These are phyloP conservation scores for Xyrauchen texanus DNA, from an alignment of 2,113 vertebrate genomes.

Conservation along the genomic window DNA sequence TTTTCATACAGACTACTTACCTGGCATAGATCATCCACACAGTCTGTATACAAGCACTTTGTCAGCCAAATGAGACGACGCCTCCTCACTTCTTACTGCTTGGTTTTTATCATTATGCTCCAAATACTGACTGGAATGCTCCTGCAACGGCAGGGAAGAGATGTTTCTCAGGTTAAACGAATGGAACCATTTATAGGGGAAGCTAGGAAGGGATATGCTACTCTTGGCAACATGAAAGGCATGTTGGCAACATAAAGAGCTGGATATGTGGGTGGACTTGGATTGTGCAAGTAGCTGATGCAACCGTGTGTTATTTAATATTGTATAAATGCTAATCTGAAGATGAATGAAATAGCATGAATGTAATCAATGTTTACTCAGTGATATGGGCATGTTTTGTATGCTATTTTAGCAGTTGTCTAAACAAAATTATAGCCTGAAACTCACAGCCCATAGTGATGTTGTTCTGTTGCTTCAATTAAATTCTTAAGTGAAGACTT, in stretches of 20 bases:
- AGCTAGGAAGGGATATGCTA: conserved; percentile 21
- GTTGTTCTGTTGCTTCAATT: conserved; percentile 5
- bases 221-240: conserved; percentile 23
- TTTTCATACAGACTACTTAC: conserved; percentile 58
- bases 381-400: neutral
- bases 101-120: conserved; percentile 46
- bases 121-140: conserved; percentile 14
- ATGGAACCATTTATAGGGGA: conserved; percentile 30
- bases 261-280: neutral
- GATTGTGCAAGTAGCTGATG: conserved; percentile 6
- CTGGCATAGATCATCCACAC: conserved; percentile 42
- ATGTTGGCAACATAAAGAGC: conserved; percentile 22
- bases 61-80: conserved; percentile 47
- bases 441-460: neutral
- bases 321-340: neutral
- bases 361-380: neutral
- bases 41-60: conserved; percentile 42
- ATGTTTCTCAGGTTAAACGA: conserved; percentile 42
- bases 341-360: neutral
- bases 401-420: neutral
- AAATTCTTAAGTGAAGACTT: neutral
- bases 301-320: conserved; percentile 21
- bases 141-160: conserved; percentile 43
- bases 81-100: conserved; percentile 45
- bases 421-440: conserved; percentile 9